Base-by-base conservation (phyloP, 1,140 invertebrate species). In the Gerris buenoi region DNA sequence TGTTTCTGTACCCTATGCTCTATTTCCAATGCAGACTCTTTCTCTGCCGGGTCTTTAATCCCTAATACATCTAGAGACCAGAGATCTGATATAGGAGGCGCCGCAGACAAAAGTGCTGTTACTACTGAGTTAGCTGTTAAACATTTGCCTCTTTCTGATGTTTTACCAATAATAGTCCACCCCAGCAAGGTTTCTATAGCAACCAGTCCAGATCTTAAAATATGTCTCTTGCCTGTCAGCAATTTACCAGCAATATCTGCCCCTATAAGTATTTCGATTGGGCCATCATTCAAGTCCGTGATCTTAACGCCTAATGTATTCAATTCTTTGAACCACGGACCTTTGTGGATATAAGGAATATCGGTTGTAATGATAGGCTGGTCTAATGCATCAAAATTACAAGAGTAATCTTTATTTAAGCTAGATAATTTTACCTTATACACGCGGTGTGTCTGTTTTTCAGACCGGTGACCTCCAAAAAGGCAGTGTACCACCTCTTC, bases 241-340 rank as follows among this genome's bases (percentile, higher is more conserved):
- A 65, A 10, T 56, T 65, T 65, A 3, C 64, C 29, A 27, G 29
- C 64, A 46, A 65, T 65, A 25, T 65, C 64, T n/a, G 64, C 64
- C 14, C 28, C 29, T 5, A 46, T 65, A 2, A 65, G 25, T n/a
- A 65, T 65, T 18, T 65, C 29, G 5, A 65, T 65, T 46, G 64
- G 64, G 18, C 46, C 64, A n/a, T 65, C 29, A 14, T 56, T 65
- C n/a, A n/a, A n/a, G 27, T 33, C n/a, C n/a, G 25, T 65, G 2
- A 65, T 3, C 18, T 56, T 46, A 56, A 22, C 56, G 3, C 2
- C 29, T 29, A 15, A 22, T 56, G 10, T 56, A 22, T 25, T 46
- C 25, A 15, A 65, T 27, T 56, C 56, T 29, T 65, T 65, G 2
- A 25, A n/a, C 29, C 28, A 65, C n/a, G n/a, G 18, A 46, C n/a